These are phyloP conservation scores for Scaptomyza reducta DNA, from an alignment of 2,888 invertebrate genomes.

Conservation along the genomic window DNA sequence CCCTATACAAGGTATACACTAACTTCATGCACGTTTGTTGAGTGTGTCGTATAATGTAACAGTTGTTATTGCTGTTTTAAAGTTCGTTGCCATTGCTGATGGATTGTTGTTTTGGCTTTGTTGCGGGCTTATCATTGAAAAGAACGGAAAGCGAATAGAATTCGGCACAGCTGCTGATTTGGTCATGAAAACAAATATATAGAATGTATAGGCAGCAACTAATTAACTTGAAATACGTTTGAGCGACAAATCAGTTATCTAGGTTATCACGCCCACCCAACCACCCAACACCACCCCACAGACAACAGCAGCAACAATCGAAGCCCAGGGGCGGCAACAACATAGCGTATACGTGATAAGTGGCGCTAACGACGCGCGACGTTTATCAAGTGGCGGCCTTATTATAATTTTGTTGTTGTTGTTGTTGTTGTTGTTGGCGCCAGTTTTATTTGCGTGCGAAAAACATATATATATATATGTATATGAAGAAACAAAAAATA, in stretches of 20 bases:
- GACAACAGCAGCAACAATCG: constrained; percentile 9
- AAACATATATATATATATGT: constrained; percentile 12
- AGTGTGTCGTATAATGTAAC: no score
- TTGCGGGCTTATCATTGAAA: constrained; percentile 24
- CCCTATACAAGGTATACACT: no score
- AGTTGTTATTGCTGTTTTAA: not conserved
- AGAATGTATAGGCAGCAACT: constrained; percentile 10
- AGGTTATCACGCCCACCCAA: constrained; percentile 23
- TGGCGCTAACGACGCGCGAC: constrained; percentile 79
- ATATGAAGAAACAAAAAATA: constrained; percentile 45
- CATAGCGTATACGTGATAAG: constrained; percentile 80
- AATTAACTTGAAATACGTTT: constrained; percentile 17
- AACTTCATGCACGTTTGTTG: no score
- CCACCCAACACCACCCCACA: constrained; percentile 6
- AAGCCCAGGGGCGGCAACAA: constrained; percentile 34
- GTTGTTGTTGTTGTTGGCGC: constrained; percentile 60
- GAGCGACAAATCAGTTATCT: constrained; percentile 33
- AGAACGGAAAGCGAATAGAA: not conserved
- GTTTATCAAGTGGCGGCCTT: constrained; percentile 73
- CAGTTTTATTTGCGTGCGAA: constrained; percentile 80
- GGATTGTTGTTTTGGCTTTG: constrained; percentile 31
- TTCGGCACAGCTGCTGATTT: constrained; percentile 30
- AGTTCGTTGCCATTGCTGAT: constrained; percentile 7
- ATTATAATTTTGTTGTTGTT: constrained; percentile 46
- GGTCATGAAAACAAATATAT: not conserved